phyloP scores from a whole-genome alignment of 1,140 invertebrate genomes.

The Saccostrea cuccullata region DNA sequence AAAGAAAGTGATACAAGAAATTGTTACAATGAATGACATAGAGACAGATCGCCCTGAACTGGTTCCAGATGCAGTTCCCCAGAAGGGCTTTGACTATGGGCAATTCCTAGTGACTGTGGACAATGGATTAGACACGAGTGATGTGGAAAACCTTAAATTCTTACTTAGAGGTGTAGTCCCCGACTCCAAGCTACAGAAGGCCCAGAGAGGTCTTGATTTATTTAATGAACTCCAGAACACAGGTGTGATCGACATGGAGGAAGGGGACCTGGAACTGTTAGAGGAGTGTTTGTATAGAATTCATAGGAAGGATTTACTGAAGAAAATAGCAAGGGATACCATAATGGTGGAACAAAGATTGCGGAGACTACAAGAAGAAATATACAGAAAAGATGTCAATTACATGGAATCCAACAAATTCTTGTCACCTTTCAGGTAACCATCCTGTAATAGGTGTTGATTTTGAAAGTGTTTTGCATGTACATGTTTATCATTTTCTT shows the following conservation, averaged over 20 bases:
- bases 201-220: conserved; percentile 41
- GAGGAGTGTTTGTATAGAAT: conserved; percentile 47
- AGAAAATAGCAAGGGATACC: conserved; percentile 27
- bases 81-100: neutral
- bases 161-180: conserved; percentile 11
- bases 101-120: conserved; percentile 17
- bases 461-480: too few relatives aligned
- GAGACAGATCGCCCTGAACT: neutral
- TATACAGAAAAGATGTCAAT: conserved; percentile 18
- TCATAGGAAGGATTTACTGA: conserved; percentile 49
- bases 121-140: conserved; percentile 40
- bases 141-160: conserved; percentile 46
- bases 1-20: too few relatives aligned
- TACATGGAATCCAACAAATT: neutral
- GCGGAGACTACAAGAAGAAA: conserved; percentile 21
- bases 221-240: conserved; percentile 47
- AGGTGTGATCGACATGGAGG: conserved; percentile 41
- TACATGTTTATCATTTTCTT: too few relatives aligned
- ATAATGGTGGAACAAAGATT: conserved; percentile 10
- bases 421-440: conserved; percentile 44
- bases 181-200: conserved; percentile 42
- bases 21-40: conserved; percentile 22
- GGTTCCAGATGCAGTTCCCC: neutral
- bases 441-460: too few relatives aligned
- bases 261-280: conserved; percentile 42